Evolutionary conservation across 2,888 invertebrate species (phyloP).

Genomic region (Calliopum simillimum): DNA sequence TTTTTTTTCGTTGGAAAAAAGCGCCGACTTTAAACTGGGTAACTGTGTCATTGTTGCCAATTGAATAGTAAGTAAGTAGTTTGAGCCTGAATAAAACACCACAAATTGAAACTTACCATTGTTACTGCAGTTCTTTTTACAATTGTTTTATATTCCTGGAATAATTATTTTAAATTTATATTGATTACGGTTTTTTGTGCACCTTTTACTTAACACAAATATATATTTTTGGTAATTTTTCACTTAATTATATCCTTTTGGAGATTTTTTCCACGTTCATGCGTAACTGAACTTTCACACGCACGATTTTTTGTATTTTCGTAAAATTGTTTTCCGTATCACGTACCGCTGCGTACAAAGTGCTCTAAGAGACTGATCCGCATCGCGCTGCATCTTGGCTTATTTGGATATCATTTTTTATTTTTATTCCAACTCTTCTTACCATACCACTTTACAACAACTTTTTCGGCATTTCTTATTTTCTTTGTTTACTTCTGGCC

Average conservation of each 20-base stretch:
- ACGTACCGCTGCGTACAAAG: conserved; percentile 39
- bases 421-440: background rate
- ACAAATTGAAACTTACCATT: conserved; percentile 17
- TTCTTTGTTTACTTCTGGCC: background rate
- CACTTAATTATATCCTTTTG: background rate
- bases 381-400: conserved; percentile 18
- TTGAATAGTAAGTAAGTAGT: conserved; percentile 50
- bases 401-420: conserved; percentile 17
- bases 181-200: too few species aligned
- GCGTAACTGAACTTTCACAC: conserved; percentile 2
- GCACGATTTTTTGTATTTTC: conserved; percentile 30
- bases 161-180: background rate
- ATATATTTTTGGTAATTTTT: too few species aligned
- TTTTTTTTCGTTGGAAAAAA: background rate
- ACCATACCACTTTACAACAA: background rate
- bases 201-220: too few species aligned
- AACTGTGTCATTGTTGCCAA: conserved; percentile 36
- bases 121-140: background rate
- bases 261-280: background rate
- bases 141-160: background rate
- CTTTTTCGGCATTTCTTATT: background rate
- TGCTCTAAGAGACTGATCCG: conserved; percentile 47
- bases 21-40: conserved; percentile 9
- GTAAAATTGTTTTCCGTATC: conserved; percentile 27
- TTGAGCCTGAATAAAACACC: conserved; percentile 28